Conservation (phyloP, 2,113 vertebrate genomes). For the Chloebia gouldiae region DNA sequence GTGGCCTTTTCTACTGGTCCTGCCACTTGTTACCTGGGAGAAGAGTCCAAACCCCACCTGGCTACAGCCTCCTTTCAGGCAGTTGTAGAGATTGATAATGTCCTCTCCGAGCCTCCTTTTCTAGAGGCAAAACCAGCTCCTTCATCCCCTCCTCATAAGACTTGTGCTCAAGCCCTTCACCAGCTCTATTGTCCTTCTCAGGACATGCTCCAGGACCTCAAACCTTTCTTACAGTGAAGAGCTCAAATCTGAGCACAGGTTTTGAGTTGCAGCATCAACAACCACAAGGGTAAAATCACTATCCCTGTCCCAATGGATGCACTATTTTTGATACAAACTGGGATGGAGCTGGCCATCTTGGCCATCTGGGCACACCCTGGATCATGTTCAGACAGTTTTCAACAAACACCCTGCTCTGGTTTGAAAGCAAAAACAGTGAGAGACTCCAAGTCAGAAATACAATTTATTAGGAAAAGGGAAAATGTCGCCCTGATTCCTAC, state of each 20-base stretch:
- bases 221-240: not conserved
- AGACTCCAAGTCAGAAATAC: no score
- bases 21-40: not conserved
- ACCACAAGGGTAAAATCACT: not conserved
- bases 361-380: not conserved
- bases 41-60: accelerated
- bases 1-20: not conserved
- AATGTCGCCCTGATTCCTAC: no score
- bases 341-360: not conserved
- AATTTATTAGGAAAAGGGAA: no score
- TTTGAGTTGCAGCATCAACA: not conserved
- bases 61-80: not conserved
- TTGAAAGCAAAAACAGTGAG: no score
- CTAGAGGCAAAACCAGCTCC: not conserved
- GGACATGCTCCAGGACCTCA: not conserved
- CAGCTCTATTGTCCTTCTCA: not conserved
- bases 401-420: accelerated
- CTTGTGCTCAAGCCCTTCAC: not conserved
- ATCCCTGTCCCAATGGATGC: accelerated
- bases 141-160: not conserved
- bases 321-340: not conserved
- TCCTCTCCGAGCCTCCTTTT: not conserved
- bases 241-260: not conserved
- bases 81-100: not conserved
- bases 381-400: not conserved